Evolutionary conservation across 2,797 vertebrate species (phyloP).

Genomic region (Chaetophractus vellerosus): DNA sequence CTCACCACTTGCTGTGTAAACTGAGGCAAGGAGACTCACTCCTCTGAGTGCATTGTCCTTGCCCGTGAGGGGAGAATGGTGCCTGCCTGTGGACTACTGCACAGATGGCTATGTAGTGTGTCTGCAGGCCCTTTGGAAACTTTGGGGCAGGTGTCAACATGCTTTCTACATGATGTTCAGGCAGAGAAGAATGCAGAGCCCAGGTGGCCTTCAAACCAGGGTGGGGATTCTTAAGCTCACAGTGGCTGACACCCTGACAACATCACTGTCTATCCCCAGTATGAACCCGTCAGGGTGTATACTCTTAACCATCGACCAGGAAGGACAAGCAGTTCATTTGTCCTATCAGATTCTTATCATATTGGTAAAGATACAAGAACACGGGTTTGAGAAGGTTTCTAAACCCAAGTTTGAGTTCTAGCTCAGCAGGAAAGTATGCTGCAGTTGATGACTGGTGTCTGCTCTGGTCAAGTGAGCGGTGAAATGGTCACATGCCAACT

Average conservation of each 20-base stretch:
- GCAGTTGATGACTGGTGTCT: background rate
- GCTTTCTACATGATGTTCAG: background rate
- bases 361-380: too few relatives aligned
- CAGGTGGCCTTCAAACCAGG: background rate
- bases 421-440: background rate
- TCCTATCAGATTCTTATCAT: background rate
- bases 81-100: background rate
- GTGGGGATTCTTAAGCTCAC: background rate
- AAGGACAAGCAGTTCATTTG: background rate
- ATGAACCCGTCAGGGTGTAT: background rate
- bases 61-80: background rate
- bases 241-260: background rate
- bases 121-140: too few relatives aligned
- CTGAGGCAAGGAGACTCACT: background rate
- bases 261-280: rapidly evolving
- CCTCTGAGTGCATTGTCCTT: too few relatives aligned
- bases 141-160: background rate
- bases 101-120: too few relatives aligned
- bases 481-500: background rate
- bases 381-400: background rate
- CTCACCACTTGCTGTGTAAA: background rate
- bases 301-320: background rate
- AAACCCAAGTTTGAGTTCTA: background rate
- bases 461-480: background rate
- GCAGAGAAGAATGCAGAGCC: too few relatives aligned